Base-by-base conservation (phyloP, 2,797 vertebrate genomes). In the Crocidura indochinensis region DNA sequence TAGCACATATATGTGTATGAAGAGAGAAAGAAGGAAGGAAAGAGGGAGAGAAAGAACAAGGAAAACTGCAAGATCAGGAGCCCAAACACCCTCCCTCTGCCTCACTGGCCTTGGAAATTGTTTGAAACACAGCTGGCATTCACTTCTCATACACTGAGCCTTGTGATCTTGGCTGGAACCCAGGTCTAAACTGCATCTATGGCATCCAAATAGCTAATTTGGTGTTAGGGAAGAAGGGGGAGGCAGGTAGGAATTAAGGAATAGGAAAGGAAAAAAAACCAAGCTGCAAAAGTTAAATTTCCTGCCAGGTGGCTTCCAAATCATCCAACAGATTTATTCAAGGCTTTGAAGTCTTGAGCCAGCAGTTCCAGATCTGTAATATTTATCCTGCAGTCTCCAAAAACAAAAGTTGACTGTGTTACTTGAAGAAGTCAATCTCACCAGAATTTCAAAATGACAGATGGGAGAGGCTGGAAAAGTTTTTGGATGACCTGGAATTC, bases 241-340 rank as follows among this genome's bases (percentile, higher is more conserved):
- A 83, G 65, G 81, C 77, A 96, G 90, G 95, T 91, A 95, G 76
- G 65, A 94, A 91, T 95, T 91, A 94, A 95, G 56, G 62, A 90
- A 92, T 79, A 29, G 14, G 83, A 92, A 92, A 74, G 47, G n/a
- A 92, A 89, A 84, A 69, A 93, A 92, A 4, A 73, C 68, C 24
- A 80, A 95, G 94, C 71, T 94, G 90, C 62, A 94, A 91, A 96
- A 96, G 84, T 91, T 94, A 88, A 88, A 85, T 94, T 95, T 97
- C 94, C 92, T 94, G 90, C 93, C 96, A 96, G 94, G 95, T 96
- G 96, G 96, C 95, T 95, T 94, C 94, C 81, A 94, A 95, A 94
- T 87, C 91, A 68, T 90, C 91, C 87, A 95, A 78, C 92, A 92
- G 84, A 87, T 95, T 95, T 88, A 87, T 73, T 93, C 84, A 91